A percentile compares a stretch with the other conserved stretches of the same genome.
Evolutionary conservation across 2,113 vertebrate genomes (phyloP).

Genomic region (Istiophorus platypterus): DNA sequence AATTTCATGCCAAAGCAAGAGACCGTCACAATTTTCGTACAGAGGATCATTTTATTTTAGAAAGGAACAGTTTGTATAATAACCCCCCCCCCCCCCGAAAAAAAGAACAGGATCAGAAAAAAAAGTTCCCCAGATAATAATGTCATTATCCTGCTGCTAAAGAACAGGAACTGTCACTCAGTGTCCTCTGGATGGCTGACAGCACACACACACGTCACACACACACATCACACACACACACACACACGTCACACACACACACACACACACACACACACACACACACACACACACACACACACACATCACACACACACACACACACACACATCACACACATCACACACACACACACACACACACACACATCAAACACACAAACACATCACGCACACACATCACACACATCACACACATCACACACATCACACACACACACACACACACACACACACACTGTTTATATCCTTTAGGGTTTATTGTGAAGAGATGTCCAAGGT

Average conservation of each 20-base stretch:
- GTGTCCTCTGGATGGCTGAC: constrained; percentile 41
- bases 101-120: neutral
- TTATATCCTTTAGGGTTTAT: constrained; percentile 46
- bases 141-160: constrained; percentile 22
- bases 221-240: neutral
- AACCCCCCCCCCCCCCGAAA: too few species aligned
- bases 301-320: neutral
- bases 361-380: too few species aligned
- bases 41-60: too few species aligned
- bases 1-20: neutral
- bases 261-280: neutral
- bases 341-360: neutral
- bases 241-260: neutral
- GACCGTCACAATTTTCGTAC: neutral
- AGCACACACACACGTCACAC: neutral
- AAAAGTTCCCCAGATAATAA: neutral
- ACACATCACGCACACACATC: too few species aligned
- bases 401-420: too few species aligned
- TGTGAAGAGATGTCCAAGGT: constrained; percentile 61
- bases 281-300: neutral
- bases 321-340: too few species aligned
- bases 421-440: neutral
- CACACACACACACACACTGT: neutral
- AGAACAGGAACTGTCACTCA: constrained; percentile 31
- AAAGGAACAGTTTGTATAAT: neutral